Evolutionary conservation across 1,140 invertebrate genomes (phyloP).

Genomic region (Drosophila burlai): DNA sequence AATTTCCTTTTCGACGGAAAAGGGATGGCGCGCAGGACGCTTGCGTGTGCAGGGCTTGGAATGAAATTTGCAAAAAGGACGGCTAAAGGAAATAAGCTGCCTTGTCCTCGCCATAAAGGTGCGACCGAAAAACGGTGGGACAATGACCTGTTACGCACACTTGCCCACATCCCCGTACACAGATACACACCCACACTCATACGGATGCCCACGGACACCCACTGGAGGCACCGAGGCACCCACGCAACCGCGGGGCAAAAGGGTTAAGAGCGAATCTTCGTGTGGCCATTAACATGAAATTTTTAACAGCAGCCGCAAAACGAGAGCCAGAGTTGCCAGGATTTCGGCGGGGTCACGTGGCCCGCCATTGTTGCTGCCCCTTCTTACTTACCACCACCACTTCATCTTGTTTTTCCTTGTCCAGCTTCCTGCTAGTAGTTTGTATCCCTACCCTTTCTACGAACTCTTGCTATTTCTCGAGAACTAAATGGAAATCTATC

Average conservation of each 20-base stretch:
- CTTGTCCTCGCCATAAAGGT: conserved; percentile 68
- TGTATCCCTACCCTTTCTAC: not conserved
- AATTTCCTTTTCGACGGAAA: conserved; percentile 58
- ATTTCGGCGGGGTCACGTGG: conserved; percentile 66
- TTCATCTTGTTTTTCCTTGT: conserved; percentile 1
- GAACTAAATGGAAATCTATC: not conserved
- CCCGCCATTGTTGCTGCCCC: conserved; percentile 49
- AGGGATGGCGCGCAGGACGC: conserved; percentile 18
- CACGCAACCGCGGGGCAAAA: conserved; percentile 54
- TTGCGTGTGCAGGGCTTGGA: conserved; percentile 56
- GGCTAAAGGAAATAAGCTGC: conserved; percentile 75
- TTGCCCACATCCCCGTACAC: conserved; percentile 4
- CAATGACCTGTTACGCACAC: conserved; percentile 75
- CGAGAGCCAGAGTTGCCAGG: conserved; percentile 46
- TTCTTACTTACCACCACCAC: conserved; percentile 17
- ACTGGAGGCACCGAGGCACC: not conserved
- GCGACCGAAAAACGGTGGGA: conserved; percentile 69
- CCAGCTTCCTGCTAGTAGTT: conserved; percentile 2
- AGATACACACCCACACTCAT: conserved; percentile 13
- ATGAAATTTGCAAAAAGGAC: conserved; percentile 76
- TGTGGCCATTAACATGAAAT: conserved; percentile 83
- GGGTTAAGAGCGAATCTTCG: conserved; percentile 77
- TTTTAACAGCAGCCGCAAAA: conserved; percentile 74
- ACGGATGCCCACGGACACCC: conserved; percentile 4
- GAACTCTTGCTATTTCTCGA: no score